Percentiles rank a stretch among this genome's conserved stretches.
Evolutionary conservation across 1,140 invertebrate species (phyloP).

Genomic region (Bombus balteatus): DNA sequence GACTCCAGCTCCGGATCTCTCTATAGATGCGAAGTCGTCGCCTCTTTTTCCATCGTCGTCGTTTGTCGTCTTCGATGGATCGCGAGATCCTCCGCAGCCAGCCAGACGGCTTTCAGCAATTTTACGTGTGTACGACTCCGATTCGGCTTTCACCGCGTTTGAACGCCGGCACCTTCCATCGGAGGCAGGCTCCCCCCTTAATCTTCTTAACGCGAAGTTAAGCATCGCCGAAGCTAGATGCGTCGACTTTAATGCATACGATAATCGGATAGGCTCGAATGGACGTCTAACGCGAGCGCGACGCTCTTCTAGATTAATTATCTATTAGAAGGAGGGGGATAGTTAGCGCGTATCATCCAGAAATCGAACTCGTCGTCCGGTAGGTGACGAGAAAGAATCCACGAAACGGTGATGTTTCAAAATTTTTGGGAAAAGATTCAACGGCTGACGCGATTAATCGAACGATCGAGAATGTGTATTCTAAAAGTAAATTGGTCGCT

Average conservation of each 20-base stretch:
- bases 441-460: not conserved
- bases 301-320: conserved; percentile 37
- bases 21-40: conserved; percentile 25
- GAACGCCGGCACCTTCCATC: conserved; percentile 11
- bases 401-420: not conserved
- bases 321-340: not conserved
- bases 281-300: conserved; percentile 1
- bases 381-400: not conserved
- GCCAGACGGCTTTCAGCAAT: conserved; percentile 62
- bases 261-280: conserved; percentile 50
- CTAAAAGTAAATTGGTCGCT: not conserved
- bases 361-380: not conserved
- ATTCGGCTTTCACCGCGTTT: conserved; percentile 32
- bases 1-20: conserved; percentile 60
- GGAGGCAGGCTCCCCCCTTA: conserved; percentile 43
- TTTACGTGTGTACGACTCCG: conserved; percentile 54
- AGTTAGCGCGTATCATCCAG: not conserved
- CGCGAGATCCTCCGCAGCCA: conserved; percentile 33
- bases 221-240: conserved; percentile 57
- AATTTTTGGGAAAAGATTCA: not conserved
- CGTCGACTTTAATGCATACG: conserved; percentile 55
- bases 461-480: not conserved
- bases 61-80: conserved; percentile 48
- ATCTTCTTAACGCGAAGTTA: conserved; percentile 67
- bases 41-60: conserved; percentile 31